Evolutionary conservation across 2,888 invertebrate genomes (phyloP), one percentile per base, ranked within the genome.

Genomic region (Pharmacophagus antenor): DNA sequence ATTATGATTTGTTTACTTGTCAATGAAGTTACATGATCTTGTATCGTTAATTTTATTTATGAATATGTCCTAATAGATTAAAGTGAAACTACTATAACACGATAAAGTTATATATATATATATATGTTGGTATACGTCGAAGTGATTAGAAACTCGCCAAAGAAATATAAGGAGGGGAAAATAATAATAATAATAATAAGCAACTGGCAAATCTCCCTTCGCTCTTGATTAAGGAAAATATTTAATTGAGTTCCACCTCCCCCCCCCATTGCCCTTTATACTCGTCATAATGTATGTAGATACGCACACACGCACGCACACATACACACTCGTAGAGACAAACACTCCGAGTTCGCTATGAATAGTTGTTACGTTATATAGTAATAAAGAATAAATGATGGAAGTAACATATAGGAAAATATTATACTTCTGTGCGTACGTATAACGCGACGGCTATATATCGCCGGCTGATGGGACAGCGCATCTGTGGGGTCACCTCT

Each of bases 351-450:
- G 70, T 65, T 62, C 65, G 77, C 71, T 84, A 85, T 84, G 80
- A 82, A 84, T 87, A 86, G 85, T 84, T 83, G 75, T 80, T 71
- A 70, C 71, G 73, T 77, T 85, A 83, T 87, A 88, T 84, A 86
- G 86, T 84, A 86, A 88, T 89, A 88, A 90, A 90, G 88, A 88
- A 90, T 88, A 90, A 89, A 89, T 89, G 89, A 90, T 90, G 88
- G 83, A 88, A 88, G 84, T 84, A 82, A 85, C 86, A 87, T 89
- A 89, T 88, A 88, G 84, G 83, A 88, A 89, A 88, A 89, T 90
- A 89, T 90, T 85, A 88, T 88, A 88, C 87, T 88, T 88, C 85
- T 86, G 82, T 83, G 79, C 83, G 81, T 82, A 88, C 82, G 83
- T 85, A 85, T 80, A n/a, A 79, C 72, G 21, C 73, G 73, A 77